Evolutionary conservation across 2,888 invertebrate species (phyloP).

Genomic region (Drosophila seclusa): DNA sequence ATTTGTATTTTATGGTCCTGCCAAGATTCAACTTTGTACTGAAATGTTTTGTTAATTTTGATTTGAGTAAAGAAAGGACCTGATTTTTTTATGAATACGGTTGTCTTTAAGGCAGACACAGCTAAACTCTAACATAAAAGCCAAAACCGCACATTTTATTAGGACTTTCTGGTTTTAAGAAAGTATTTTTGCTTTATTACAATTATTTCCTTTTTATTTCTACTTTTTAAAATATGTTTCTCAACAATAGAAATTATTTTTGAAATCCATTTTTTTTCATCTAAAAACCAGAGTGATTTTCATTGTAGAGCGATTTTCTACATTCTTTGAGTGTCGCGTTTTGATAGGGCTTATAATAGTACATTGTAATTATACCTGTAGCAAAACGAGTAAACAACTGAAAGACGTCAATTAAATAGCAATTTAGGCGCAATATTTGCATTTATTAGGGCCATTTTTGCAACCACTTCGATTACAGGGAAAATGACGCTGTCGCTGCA

Average conservation of each 20-base stretch:
- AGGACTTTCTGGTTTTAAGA: not conserved
- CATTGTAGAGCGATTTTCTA: not conserved
- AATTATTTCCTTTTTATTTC: not conserved
- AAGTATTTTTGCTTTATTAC: not conserved
- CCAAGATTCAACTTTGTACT: not conserved
- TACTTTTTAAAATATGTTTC: not conserved
- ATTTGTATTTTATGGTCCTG: no score
- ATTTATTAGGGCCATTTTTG: not conserved
- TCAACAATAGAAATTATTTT: not conserved
- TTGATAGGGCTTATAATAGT: not conserved
- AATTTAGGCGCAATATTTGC: constrained; percentile 22
- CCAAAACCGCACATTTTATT: not conserved
- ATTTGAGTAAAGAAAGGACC: no score
- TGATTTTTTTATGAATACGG: no score
- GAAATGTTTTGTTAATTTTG: no score
- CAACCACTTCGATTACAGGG: not conserved
- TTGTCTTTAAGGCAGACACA: no score
- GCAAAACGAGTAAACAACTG: not conserved
- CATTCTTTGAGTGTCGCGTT: not conserved
- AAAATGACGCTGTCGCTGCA: constrained; percentile 20
- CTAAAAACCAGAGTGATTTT: not conserved
- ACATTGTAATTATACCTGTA: not conserved
- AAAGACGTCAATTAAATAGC: constrained; percentile 1
- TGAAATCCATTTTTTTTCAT: not conserved
- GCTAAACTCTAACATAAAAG: not conserved